Conservation (phyloP, 2,888 invertebrate genomes). For the Elaeidobius kamerunicus region DNA sequence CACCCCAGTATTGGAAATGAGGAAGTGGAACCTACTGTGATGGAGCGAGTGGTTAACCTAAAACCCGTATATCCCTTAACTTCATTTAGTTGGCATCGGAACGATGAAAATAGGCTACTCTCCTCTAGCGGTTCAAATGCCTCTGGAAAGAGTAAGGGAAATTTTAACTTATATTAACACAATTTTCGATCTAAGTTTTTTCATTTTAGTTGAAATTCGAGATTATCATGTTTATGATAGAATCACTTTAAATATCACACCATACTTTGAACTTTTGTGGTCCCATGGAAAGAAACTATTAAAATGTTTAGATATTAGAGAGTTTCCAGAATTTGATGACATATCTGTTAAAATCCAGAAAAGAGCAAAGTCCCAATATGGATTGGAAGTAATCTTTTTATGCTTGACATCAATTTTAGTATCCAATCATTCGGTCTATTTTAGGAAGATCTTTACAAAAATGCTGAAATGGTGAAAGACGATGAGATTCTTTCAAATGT, state of each 20-base stretch:
- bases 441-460: conserved; percentile 71
- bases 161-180: background rate
- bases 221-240: conserved; percentile 80
- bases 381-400: conserved; percentile 72
- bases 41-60: conserved; percentile 65
- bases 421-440: conserved; percentile 31
- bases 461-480: conserved; percentile 75
- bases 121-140: conserved; percentile 36
- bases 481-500: conserved; percentile 72
- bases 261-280: conserved; percentile 70
- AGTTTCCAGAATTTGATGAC: conserved; percentile 52
- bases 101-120: conserved; percentile 72
- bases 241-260: conserved; percentile 79
- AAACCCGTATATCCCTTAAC: conserved; percentile 55
- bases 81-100: conserved; percentile 86
- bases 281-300: conserved; percentile 67
- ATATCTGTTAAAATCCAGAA: conserved; percentile 70
- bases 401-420: background rate
- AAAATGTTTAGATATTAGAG: conserved; percentile 54
- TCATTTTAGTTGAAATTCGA: conserved; percentile 55
- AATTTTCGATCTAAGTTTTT: conserved; percentile 2
- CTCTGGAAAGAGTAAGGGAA: conserved; percentile 13
- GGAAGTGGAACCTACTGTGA: conserved; percentile 70
- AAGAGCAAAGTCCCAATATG: conserved; percentile 72
- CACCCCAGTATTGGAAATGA: conserved; percentile 66